A percentile compares a stretch with the other conserved stretches of the same genome.
Evolutionary conservation across 2,888 invertebrate genomes (phyloP).

Genomic region (Drosophila niveifrons): DNA sequence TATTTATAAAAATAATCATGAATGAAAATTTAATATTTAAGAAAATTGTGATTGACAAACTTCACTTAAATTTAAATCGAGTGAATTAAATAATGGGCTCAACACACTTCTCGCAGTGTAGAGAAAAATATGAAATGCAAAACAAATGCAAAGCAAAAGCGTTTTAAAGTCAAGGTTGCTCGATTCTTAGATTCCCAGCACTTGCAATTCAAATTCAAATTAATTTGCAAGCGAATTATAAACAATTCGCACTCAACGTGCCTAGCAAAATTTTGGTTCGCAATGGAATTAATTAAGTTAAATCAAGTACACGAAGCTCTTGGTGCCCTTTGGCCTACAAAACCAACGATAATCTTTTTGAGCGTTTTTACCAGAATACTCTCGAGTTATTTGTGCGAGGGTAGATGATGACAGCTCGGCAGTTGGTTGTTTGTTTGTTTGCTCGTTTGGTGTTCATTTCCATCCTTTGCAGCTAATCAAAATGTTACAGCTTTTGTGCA

Average conservation of each 20-base stretch:
- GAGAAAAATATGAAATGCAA: neutral
- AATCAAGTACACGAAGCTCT: neutral
- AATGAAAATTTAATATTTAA: too few relatives aligned
- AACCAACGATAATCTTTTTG: neutral
- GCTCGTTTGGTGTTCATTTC: neutral
- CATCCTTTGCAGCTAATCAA: conserved; percentile 48
- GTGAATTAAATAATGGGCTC: neutral
- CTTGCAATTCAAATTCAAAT: neutral
- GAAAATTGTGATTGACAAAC: neutral
- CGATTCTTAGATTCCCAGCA: neutral
- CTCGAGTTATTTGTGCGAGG: neutral
- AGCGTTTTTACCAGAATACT: neutral
- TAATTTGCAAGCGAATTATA: neutral
- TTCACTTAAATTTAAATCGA: neutral
- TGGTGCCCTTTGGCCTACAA: neutral
- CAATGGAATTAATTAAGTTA: neutral
- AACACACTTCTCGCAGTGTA: neutral
- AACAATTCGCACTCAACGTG: neutral
- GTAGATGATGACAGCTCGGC: neutral
- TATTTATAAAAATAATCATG: too few relatives aligned
- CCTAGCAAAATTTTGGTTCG: neutral
- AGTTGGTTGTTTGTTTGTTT: neutral
- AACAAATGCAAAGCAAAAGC: neutral
- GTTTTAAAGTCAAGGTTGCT: neutral
- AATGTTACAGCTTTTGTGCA: conserved; percentile 52